Evolutionary conservation across 2,113 vertebrate genomes (phyloP).

Genomic region (Rhadina sibilatrix): DNA sequence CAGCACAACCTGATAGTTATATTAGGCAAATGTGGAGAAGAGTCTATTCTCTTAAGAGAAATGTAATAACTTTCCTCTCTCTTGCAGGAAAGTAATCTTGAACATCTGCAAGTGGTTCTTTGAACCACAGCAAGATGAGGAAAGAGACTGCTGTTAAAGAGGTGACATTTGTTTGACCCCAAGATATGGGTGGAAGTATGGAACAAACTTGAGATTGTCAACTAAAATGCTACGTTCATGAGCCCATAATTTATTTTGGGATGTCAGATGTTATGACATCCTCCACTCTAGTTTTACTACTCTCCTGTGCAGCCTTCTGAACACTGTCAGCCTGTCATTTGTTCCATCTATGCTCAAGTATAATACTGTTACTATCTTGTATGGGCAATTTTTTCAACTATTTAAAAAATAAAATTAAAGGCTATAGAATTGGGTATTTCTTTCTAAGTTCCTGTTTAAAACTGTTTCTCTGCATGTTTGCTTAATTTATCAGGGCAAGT

Average conservation of each 20-base stretch:
- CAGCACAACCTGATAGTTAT: background rate
- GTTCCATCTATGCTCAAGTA: background rate
- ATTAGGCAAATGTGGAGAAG: background rate
- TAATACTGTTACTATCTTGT: background rate
- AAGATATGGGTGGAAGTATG: background rate
- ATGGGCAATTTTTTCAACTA: background rate
- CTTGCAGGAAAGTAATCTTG: background rate
- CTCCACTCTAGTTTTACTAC: background rate
- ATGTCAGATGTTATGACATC: background rate
- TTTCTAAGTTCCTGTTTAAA: background rate
- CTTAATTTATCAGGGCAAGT: background rate
- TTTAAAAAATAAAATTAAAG: background rate
- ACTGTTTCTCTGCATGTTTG: background rate
- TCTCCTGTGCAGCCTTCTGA: background rate
- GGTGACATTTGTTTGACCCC: background rate
- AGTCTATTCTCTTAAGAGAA: background rate
- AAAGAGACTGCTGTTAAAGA: background rate
- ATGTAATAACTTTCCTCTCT: background rate
- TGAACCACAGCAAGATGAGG: fast-evolving
- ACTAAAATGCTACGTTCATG: background rate
- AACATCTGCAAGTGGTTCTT: background rate
- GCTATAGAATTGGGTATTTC: background rate
- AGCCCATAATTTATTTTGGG: background rate
- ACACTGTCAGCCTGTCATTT: background rate
- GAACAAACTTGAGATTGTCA: background rate